These are phyloP conservation scores for Margarornis squamiger DNA, from an alignment of 2,797 vertebrate genomes.

Conservation along the genomic window DNA sequence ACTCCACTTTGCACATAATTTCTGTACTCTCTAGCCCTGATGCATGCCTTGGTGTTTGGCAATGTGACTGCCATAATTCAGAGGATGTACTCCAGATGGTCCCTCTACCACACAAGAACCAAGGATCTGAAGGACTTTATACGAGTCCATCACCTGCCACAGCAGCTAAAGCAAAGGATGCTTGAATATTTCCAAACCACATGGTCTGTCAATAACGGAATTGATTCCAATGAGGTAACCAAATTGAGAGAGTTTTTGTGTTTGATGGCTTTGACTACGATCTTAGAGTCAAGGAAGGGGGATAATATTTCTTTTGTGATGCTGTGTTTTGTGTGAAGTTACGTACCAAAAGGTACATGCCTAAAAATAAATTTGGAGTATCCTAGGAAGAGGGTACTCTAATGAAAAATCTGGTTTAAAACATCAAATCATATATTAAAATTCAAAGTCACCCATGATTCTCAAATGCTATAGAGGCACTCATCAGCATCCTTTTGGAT, in stretches of 20 bases:
- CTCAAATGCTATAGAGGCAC: background rate
- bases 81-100: slow-evolving; percentile 98
- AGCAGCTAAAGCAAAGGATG: slow-evolving; percentile 96
- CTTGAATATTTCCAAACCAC: slow-evolving; percentile 92
- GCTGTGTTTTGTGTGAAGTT: background rate
- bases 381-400: background rate
- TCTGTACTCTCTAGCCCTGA: slow-evolving; percentile 83
- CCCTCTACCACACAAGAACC: slow-evolving; percentile 95
- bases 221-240: slow-evolving; percentile 84
- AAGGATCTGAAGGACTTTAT: slow-evolving; percentile 98
- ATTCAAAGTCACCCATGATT: background rate
- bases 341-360: background rate
- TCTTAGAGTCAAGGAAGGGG: background rate
- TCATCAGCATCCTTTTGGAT: background rate
- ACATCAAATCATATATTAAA: background rate
- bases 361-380: background rate
- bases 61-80: slow-evolving; percentile 98
- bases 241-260: background rate
- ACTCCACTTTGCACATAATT: background rate
- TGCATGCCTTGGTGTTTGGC: slow-evolving; percentile 97
- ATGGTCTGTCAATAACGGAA: slow-evolving; percentile 84
- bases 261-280: background rate
- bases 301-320: background rate
- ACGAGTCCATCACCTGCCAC: slow-evolving; percentile 93
- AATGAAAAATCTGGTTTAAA: background rate